Percentiles rank a stretch among this genome's conserved stretches.
Conservation (phyloP, 1,140 invertebrate genomes). For the Monomorium pharaonis region DNA sequence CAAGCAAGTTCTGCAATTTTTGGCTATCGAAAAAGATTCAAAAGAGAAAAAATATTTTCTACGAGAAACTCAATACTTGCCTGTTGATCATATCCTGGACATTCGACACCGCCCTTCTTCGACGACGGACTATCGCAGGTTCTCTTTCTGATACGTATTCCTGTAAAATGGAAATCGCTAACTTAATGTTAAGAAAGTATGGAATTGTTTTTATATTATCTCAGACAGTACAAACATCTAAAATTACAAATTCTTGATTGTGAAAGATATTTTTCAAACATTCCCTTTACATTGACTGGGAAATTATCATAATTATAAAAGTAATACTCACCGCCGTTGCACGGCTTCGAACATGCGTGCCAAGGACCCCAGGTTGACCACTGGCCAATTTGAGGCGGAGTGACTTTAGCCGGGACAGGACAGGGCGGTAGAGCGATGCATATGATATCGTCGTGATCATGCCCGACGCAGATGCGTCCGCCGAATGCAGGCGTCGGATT, state of each 20-base stretch:
- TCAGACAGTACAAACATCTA: not conserved
- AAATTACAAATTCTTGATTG: not conserved
- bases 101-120: slow-evolving; percentile 88
- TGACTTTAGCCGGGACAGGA: slow-evolving; percentile 86
- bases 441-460: slow-evolving; percentile 91
- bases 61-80: slow-evolving; percentile 53
- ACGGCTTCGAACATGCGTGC: slow-evolving; percentile 87
- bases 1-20: not conserved
- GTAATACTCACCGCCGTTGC: slow-evolving; percentile 84
- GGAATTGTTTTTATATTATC: not conserved
- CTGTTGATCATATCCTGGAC: slow-evolving; percentile 87
- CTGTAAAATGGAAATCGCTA: slow-evolving; percentile 43
- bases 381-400: slow-evolving; percentile 88
- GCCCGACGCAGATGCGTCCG: slow-evolving; percentile 93
- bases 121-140: slow-evolving; percentile 89
- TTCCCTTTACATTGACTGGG: not conserved
- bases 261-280: not conserved
- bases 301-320: not conserved
- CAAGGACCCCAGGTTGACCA: slow-evolving; percentile 92
- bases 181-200: not conserved
- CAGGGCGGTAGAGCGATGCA: slow-evolving; percentile 93
- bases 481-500: slow-evolving; percentile 93
- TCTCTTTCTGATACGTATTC: slow-evolving; percentile 84
- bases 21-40: not conserved
- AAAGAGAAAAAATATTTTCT: not conserved